A percentile compares a stretch with the other conserved stretches of the same genome.
These are phyloP conservation scores for Lasioglossum villosulum DNA, from an alignment of 2,888 invertebrate genomes.

Conservation along the genomic window DNA sequence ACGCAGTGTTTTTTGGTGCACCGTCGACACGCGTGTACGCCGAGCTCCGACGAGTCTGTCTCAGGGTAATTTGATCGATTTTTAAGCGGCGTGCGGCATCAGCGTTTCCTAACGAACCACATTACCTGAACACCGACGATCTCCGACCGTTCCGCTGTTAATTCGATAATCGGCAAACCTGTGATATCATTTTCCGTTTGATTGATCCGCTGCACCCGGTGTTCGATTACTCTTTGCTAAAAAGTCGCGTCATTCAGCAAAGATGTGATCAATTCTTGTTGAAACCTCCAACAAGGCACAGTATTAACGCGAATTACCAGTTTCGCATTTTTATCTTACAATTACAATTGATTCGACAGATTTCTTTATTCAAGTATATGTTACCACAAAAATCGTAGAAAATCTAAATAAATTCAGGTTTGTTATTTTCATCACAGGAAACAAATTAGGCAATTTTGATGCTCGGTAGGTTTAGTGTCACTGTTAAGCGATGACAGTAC, in stretches of 20 bases:
- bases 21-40: conserved; percentile 4
- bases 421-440: not conserved
- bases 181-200: not conserved
- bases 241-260: not conserved
- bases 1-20: not conserved
- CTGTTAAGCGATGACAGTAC: not conserved
- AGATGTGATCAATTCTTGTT: not conserved
- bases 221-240: not conserved
- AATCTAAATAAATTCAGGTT: not conserved
- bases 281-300: not conserved
- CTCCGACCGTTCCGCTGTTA: not conserved
- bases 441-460: not conserved
- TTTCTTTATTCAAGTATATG: too few relatives aligned
- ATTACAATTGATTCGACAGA: too few relatives aligned
- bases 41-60: conserved; percentile 42
- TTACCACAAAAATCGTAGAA: too few relatives aligned
- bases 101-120: not conserved
- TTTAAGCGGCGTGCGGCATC: not conserved
- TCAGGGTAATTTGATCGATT: conserved; percentile 57
- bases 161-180: conserved; percentile 19
- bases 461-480: not conserved
- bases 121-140: not conserved
- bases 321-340: too few relatives aligned
- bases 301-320: too few relatives aligned
- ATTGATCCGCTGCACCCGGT: not conserved